phyloP scores from a whole-genome alignment of 92 coral and sea anemone genomes.

The Paragorgia papillata region DNA sequence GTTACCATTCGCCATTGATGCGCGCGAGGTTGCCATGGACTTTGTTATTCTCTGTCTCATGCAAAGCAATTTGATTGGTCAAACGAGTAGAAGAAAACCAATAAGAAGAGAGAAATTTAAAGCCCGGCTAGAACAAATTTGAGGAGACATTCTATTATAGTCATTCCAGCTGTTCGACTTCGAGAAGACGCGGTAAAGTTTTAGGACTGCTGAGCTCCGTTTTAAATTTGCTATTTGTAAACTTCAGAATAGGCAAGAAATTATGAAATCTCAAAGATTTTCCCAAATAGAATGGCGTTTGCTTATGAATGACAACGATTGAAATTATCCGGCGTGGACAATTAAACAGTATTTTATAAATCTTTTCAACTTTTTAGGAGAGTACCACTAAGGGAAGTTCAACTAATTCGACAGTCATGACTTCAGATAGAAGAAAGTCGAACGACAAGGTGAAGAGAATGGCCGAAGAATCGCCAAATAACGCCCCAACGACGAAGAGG shows the following conservation, averaged over 20 bases:
- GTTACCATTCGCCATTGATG: background rate
- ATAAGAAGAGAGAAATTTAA: constrained; percentile 68
- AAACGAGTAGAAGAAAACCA: constrained; percentile 51
- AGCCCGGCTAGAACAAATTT: constrained; percentile 85
- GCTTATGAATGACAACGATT: constrained; percentile 28
- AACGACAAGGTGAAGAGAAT: constrained; percentile 75
- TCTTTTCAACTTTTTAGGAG: constrained; percentile 21
- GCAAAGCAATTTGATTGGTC: constrained; percentile 70
- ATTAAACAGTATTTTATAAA: constrained; percentile 19
- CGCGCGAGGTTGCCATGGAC: constrained; percentile 25
- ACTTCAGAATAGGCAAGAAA: too few species aligned
- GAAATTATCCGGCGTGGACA: constrained; percentile 15
- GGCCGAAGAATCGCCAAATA: constrained; percentile 77
- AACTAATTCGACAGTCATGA: constrained; percentile 56
- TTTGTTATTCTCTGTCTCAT: constrained; percentile 22
- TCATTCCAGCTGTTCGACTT: too few species aligned
- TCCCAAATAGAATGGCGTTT: background rate
- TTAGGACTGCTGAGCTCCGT: background rate
- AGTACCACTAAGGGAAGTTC: constrained; percentile 48
- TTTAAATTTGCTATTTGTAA: background rate
- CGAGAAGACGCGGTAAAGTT: constrained; percentile 7
- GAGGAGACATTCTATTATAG: constrained; percentile 53
- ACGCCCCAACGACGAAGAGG: constrained; percentile 84
- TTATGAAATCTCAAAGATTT: constrained; percentile 30
- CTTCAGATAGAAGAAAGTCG: constrained; percentile 48